Evolutionary conservation across 2,797 vertebrate species (phyloP).

Genomic region (Bufotes viridis): DNA sequence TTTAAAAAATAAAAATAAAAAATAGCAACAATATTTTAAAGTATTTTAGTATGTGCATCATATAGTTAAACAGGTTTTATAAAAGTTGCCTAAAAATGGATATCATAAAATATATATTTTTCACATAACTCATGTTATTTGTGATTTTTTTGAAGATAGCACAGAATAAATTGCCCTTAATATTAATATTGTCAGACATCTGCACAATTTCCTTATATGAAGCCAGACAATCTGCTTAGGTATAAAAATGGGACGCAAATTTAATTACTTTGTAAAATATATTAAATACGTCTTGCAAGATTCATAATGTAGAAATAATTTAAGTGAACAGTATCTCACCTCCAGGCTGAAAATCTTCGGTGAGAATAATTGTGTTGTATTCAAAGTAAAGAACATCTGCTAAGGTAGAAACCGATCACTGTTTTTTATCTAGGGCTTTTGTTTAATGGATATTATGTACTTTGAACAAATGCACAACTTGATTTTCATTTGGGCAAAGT

Average conservation of each 20-base stretch:
- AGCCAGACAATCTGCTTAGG: constrained; percentile 10
- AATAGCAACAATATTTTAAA: too few species aligned
- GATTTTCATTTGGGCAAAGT: constrained; percentile 25
- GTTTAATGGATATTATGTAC: constrained; percentile 4
- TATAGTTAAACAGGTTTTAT: background rate
- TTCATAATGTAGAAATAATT: constrained; percentile 48
- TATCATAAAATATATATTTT: background rate
- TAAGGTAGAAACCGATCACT: constrained; percentile 19
- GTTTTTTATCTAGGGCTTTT: constrained; percentile 25
- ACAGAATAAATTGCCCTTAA: background rate
- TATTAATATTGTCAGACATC: background rate
- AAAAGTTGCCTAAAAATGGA: background rate
- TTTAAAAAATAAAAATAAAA: too few species aligned
- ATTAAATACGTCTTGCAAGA: constrained; percentile 36
- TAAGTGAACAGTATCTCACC: constrained; percentile 29
- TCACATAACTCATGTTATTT: too few species aligned
- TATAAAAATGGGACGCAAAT: background rate
- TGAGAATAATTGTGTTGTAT: constrained; percentile 22
- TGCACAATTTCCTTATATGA: background rate
- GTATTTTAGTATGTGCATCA: background rate
- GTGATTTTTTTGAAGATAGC: too few species aligned
- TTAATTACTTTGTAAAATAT: constrained; percentile 42
- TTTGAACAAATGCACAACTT: constrained; percentile 18
- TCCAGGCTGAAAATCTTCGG: constrained; percentile 43
- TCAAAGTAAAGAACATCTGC: constrained; percentile 41